Evolutionary conservation across 2,797 vertebrate species (phyloP).

Genomic region (Gadopsis bispinosus): DNA sequence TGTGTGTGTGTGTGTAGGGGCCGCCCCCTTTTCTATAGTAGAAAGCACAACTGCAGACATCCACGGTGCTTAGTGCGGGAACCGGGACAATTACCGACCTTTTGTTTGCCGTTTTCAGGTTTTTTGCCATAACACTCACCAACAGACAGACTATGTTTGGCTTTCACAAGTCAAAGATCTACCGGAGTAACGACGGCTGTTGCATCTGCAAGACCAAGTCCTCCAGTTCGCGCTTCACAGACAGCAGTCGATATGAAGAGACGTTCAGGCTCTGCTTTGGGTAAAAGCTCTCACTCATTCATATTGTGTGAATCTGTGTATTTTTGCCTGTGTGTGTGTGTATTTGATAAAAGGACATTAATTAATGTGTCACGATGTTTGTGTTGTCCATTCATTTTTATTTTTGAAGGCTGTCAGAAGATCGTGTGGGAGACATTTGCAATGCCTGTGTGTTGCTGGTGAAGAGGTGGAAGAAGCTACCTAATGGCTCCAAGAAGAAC

Average conservation of each 20-base stretch:
- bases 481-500: conserved; percentile 88
- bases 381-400: background rate
- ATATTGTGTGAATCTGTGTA: background rate
- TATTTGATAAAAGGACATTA: no score
- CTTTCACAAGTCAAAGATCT: conserved; percentile 90
- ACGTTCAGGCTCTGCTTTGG: conserved; percentile 88
- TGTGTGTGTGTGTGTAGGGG: conserved; percentile 51
- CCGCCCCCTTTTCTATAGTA: conserved; percentile 76
- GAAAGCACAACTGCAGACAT: conserved; percentile 46
- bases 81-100: background rate
- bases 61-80: background rate
- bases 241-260: conserved; percentile 89
- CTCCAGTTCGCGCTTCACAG: conserved; percentile 89
- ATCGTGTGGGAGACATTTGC: conserved; percentile 88
- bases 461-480: conserved; percentile 89
- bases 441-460: conserved; percentile 89
- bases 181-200: conserved; percentile 88
- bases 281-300: conserved; percentile 65
- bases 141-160: conserved; percentile 83
- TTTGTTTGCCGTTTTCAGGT: conserved; percentile 37
- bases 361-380: background rate
- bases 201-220: conserved; percentile 91
- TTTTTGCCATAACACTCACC: conserved; percentile 30
- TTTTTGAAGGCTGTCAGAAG: conserved; percentile 81
- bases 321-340: background rate